These are phyloP conservation scores for Hydrolagus affinis DNA, from an alignment of 2,113 vertebrate species.

Conservation along the genomic window DNA sequence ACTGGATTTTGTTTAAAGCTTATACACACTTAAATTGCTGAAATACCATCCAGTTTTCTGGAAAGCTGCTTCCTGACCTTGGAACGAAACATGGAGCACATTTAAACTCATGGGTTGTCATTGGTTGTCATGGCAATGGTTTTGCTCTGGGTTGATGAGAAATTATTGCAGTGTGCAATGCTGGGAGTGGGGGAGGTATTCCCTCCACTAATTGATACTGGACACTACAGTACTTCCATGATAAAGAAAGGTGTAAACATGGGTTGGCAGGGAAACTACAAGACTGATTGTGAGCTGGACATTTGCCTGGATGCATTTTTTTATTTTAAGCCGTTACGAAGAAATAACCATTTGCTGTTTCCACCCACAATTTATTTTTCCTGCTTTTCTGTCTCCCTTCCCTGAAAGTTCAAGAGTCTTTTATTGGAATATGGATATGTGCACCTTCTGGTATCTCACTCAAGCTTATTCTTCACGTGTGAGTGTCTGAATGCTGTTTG, in stretches of 20 bases:
- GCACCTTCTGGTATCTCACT: too few species aligned
- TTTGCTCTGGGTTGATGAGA: neutral
- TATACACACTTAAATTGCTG: too few species aligned
- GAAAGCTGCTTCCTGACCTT: neutral
- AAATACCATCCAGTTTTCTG: neutral
- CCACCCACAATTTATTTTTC: neutral
- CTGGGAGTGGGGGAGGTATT: neutral
- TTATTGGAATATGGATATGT: too few species aligned
- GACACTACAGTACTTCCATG: neutral
- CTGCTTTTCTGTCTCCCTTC: too few species aligned
- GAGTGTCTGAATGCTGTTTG: too few species aligned
- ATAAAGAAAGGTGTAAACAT: neutral
- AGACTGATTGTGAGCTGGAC: neutral
- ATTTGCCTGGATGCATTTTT: neutral
- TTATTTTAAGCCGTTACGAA: neutral
- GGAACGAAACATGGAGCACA: neutral
- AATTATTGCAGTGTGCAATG: constrained; percentile 6
- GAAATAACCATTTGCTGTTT: neutral
- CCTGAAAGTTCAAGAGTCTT: too few species aligned
- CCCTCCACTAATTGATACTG: neutral
- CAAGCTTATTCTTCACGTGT: too few species aligned
- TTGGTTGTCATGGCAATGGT: neutral
- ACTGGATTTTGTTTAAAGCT: too few species aligned
- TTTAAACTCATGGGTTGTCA: constrained; percentile 15
- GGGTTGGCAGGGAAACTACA: neutral